Percentiles rank a stretch among this genome's conserved stretches.
phyloP scores from a whole-genome alignment of 1,140 invertebrate species.

The Macrocentrus cingulum region DNA sequence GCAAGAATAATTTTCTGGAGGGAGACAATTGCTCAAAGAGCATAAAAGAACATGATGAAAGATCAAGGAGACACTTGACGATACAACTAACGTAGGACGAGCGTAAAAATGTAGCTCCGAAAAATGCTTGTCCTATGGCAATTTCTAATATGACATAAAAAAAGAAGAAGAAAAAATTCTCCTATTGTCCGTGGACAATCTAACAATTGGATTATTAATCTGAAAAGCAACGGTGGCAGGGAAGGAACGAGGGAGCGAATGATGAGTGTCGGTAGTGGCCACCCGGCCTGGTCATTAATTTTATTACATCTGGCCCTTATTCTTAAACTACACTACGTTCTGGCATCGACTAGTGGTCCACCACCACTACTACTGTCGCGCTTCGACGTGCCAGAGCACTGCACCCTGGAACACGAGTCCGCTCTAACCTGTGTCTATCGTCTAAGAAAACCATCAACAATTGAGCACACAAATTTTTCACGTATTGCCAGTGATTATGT shows the following conservation, averaged over 20 bases:
- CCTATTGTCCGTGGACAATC: constrained; percentile 12
- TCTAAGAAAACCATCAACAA: constrained; percentile 76
- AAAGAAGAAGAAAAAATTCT: constrained; percentile 7
- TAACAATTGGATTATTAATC: neutral
- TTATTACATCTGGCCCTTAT: constrained; percentile 35
- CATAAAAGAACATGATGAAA: constrained; percentile 9
- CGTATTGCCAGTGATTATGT: constrained; percentile 83
- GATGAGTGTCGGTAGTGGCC: constrained; percentile 25
- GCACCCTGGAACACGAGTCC: constrained; percentile 78
- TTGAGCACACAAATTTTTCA: constrained; percentile 82
- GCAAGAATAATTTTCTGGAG: constrained; percentile 10
- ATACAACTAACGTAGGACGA: constrained; percentile 13
- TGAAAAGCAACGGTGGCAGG: constrained; percentile 1
- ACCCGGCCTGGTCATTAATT: constrained; percentile 32
- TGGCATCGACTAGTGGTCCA: constrained; percentile 56
- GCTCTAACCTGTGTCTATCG: constrained; percentile 74
- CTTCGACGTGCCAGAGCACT: constrained; percentile 83
- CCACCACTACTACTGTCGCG: too few species aligned
- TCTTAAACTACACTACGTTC: constrained; percentile 41
- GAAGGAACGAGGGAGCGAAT: constrained; percentile 7
- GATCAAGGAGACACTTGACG: constrained; percentile 17
- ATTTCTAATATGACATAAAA: constrained; percentile 16
- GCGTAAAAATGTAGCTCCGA: constrained; percentile 12
- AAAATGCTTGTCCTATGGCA: constrained; percentile 24
- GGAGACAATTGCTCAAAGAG: constrained; percentile 15